Evolutionary conservation across 2,888 invertebrate genomes (phyloP).

Genomic region (Fabriciana adippe): DNA sequence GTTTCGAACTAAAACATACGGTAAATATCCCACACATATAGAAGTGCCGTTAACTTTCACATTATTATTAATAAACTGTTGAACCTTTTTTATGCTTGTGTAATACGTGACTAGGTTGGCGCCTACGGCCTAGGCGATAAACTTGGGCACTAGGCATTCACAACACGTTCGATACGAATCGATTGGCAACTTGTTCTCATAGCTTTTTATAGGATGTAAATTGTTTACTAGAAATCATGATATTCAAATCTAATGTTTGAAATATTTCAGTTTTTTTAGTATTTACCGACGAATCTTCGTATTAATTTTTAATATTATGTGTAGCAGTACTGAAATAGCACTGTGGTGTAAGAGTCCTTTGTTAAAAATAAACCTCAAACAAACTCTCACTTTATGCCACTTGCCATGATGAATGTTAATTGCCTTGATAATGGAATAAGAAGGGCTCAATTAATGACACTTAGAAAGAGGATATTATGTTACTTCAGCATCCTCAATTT

Average conservation of each 20-base stretch:
- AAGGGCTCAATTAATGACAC: constrained; percentile 20
- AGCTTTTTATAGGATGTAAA: constrained; percentile 41
- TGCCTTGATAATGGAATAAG: constrained; percentile 17
- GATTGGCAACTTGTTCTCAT: constrained; percentile 52
- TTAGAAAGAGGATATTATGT: constrained; percentile 19
- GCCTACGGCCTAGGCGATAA: constrained; percentile 45
- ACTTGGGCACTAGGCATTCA: constrained; percentile 50
- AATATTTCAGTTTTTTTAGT: neutral
- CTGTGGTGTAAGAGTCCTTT: too few species aligned
- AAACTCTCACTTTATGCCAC: constrained; percentile 16
- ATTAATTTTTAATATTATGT: too few species aligned
- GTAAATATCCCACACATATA: constrained; percentile 7
- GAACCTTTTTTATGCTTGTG: constrained; percentile 47
- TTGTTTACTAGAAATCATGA: neutral
- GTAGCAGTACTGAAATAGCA: too few species aligned
- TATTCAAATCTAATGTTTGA: neutral
- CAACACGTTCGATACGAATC: constrained; percentile 56
- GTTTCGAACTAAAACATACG: neutral
- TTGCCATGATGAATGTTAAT: constrained; percentile 25
- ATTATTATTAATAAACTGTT: constrained; percentile 40
- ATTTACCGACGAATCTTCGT: too few species aligned
- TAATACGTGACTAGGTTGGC: constrained; percentile 58
- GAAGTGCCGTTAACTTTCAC: constrained; percentile 39
- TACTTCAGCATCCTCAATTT: constrained; percentile 4
- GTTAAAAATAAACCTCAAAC: neutral